Evolutionary conservation across 2,797 vertebrate genomes (phyloP), one percentile per base, ranked within the genome.

Genomic region (Protosalanx chinensis): DNA sequence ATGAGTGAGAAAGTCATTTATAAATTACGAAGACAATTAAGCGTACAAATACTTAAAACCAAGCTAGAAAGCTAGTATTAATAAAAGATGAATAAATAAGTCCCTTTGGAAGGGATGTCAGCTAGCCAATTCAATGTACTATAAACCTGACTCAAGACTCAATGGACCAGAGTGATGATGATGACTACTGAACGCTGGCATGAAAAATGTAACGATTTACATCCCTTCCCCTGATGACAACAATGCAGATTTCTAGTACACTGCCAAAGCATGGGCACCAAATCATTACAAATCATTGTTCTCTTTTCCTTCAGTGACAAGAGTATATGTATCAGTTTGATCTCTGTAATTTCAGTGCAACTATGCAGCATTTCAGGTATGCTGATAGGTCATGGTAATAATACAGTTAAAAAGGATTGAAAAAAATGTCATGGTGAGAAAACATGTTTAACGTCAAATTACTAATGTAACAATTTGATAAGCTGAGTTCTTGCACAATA

Each of bases 181-280:
- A 88, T 85, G 77, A 86, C 76, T 82, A 82, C 75, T 79, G 80
- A 78, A 90, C 90, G 86, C 79, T 81, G 82, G 72, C 77, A 82
- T 89, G 87, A 88, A 86, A 85, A 84, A 86, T 88, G 78, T 82
- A 90, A 76, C 78, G 78, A 84, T 81, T 85, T 85, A 84, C 82
- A 88, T 81, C 82, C 87, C 62, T 85, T 82, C 87, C 83, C 86
- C 87, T 82, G 82, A 81, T 86, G 83, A 88, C 90, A 86, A 88
- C 67, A 81, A 77, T 73, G 65, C 79, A 77, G 79, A 90, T 87
- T 83, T 81, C 82, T 81, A 84, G 80, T 71, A 76, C 35, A 85
- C 72, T 83, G 81, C 75, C 67, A 41, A 57, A 71, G 79, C 74
- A 80, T 73, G 53, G 29, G 15, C 4, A 37, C 18, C 20, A 30